phyloP scores from a whole-genome alignment of 2,888 invertebrate species.

The Ophraella communa region DNA sequence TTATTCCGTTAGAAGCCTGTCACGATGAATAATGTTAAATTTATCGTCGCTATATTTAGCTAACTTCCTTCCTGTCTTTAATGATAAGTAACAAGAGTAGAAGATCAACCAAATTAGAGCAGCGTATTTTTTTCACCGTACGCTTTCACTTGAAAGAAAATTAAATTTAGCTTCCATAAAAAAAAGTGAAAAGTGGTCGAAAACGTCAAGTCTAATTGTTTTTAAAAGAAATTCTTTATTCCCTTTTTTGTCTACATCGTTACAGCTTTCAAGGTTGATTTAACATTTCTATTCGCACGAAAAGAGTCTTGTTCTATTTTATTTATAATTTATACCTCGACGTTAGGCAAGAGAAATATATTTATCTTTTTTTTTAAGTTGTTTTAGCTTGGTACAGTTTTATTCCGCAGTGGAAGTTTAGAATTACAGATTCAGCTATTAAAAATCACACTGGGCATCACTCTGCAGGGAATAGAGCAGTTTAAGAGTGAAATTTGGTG shows the following conservation, averaged over 20 bases:
- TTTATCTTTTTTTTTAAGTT: too few relatives aligned
- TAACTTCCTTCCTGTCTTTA: background rate
- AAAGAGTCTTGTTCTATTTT: too few relatives aligned
- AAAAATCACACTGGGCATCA: too few relatives aligned
- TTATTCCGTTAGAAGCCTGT: background rate
- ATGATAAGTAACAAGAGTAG: background rate
- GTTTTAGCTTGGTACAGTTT: too few relatives aligned
- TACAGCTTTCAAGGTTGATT: background rate
- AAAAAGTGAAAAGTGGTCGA: background rate
- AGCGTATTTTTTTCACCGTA: slow-evolving; percentile 1
- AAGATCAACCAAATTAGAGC: background rate
- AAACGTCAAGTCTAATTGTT: slow-evolving; percentile 15
- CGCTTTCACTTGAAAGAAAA: background rate
- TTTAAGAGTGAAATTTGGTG: too few relatives aligned
- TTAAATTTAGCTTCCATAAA: background rate
- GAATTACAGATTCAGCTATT: too few relatives aligned
- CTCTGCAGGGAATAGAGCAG: too few relatives aligned
- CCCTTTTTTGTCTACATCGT: background rate
- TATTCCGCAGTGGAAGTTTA: too few relatives aligned
- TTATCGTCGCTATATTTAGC: background rate
- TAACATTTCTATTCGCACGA: background rate
- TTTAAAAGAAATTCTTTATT: slow-evolving; percentile 1
- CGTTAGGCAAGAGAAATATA: too few relatives aligned
- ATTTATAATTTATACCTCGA: too few relatives aligned
- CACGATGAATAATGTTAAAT: background rate